Evolutionary conservation across 2,888 invertebrate genomes (phyloP).

Genomic region (Oconnorella tubifera): DNA sequence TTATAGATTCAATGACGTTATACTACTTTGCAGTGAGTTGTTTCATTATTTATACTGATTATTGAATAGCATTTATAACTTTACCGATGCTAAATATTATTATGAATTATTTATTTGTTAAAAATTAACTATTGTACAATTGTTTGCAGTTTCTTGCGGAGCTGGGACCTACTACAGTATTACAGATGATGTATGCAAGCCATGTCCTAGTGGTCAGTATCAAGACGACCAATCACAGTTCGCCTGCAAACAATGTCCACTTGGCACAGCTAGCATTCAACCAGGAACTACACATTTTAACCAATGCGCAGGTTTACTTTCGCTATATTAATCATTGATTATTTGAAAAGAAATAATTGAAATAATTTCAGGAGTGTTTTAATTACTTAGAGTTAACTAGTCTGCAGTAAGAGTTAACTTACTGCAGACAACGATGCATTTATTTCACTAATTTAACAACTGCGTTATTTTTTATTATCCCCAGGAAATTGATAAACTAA

Average conservation of each 20-base stretch:
- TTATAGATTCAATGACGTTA: slow-evolving; percentile 28
- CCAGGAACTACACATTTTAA: slow-evolving; percentile 23
- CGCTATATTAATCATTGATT: background rate
- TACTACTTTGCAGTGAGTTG: slow-evolving; percentile 34
- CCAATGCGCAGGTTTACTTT: slow-evolving; percentile 33
- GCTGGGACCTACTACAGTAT: slow-evolving; percentile 41
- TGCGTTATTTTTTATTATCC: no score
- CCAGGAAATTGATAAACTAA: no score
- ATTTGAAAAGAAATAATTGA: no score
- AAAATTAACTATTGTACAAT: background rate
- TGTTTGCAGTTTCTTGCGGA: slow-evolving; percentile 45
- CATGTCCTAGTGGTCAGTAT: slow-evolving; percentile 27
- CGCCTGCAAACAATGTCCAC: slow-evolving; percentile 30
- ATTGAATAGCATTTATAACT: no score
- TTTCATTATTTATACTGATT: no score
- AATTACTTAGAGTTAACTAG: no score
- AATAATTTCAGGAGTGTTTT: no score
- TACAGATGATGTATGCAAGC: slow-evolving; percentile 30
- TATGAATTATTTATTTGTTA: background rate
- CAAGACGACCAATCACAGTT: slow-evolving; percentile 27
- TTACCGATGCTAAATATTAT: no score
- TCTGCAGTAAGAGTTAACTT: no score
- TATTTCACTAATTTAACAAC: no score
- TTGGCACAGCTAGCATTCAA: slow-evolving; percentile 27
- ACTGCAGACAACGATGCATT: no score